These are phyloP conservation scores for Callosobruchus maculatus DNA, from an alignment of 2,888 invertebrate species.

Conservation along the genomic window DNA sequence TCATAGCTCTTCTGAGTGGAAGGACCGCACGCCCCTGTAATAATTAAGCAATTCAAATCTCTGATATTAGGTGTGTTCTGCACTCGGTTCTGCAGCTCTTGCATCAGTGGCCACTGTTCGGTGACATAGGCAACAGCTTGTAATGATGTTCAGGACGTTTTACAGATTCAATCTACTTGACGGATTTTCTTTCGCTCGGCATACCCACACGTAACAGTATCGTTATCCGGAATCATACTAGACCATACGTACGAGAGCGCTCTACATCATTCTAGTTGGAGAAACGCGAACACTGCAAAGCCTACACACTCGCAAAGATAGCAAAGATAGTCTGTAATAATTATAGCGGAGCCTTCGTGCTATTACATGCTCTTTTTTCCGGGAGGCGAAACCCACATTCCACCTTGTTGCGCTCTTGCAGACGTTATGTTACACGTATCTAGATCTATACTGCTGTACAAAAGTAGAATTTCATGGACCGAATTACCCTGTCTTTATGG, in stretches of 20 bases:
- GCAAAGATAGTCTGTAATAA: neutral
- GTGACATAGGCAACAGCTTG: no score
- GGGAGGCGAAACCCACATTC: neutral
- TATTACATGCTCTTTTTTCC: neutral
- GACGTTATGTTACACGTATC: neutral
- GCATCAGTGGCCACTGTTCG: no score
- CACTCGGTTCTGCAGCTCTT: no score
- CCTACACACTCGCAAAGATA: neutral
- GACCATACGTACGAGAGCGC: neutral
- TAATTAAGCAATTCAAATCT: no score
- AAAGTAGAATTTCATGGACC: neutral
- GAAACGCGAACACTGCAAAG: neutral
- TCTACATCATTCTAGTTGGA: neutral
- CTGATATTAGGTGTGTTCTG: no score
- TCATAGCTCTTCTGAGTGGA: no score
- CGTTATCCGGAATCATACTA: neutral
- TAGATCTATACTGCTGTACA: neutral
- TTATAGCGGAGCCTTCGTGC: neutral
- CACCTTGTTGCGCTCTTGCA: neutral
- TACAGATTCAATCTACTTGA: no score
- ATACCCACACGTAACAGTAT: neutral
- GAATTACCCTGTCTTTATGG: no score
- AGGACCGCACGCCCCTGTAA: no score
- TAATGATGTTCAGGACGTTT: no score
- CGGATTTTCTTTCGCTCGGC: neutral